Conservation (phyloP, 2,797 vertebrate genomes). For the Erpetoichthys calabaricus region DNA sequence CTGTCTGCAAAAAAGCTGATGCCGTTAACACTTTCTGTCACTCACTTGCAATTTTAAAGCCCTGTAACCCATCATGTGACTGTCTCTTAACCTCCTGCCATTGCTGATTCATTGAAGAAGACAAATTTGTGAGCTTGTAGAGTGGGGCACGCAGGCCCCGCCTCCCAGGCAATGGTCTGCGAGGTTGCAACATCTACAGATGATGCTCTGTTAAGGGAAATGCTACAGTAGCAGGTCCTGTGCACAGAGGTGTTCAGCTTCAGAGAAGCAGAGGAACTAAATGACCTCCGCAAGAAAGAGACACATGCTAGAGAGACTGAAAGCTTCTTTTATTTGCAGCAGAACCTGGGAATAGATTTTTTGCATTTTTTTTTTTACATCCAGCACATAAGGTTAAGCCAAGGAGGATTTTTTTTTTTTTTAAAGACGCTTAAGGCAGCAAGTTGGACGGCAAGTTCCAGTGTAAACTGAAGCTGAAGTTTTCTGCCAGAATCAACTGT, state of each 20-base stretch:
- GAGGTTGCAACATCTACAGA: constrained; percentile 63
- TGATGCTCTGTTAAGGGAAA: constrained; percentile 45
- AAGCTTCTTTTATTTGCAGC: constrained; percentile 11
- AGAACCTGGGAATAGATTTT: constrained; percentile 16
- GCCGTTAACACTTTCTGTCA: constrained; percentile 21
- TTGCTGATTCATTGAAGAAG: constrained; percentile 50
- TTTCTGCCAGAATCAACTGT: constrained; percentile 28
- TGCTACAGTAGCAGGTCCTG: constrained; percentile 27
- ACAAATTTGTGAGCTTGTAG: constrained; percentile 31
- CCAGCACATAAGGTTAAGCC: constrained; percentile 3
- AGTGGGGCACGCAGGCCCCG: constrained; percentile 48
- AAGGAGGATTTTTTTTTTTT: constrained; percentile 16
- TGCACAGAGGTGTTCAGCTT: constrained; percentile 23
- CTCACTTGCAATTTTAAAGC: constrained; percentile 25
- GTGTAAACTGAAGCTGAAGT: constrained; percentile 44
- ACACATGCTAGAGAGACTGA: constrained; percentile 22
- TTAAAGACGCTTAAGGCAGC: background rate
- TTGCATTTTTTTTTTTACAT: constrained; percentile 18
- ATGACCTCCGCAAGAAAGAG: constrained; percentile 34
- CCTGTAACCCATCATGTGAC: constrained; percentile 25
- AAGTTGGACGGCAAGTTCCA: constrained; percentile 30
- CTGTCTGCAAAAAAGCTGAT: rapidly evolving
- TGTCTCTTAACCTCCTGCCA: constrained; percentile 39
- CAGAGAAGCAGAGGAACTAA: constrained; percentile 39
- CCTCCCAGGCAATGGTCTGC: constrained; percentile 58